Evolutionary conservation across 1,140 invertebrate species (phyloP).

Genomic region (Heliconius hermathena): DNA sequence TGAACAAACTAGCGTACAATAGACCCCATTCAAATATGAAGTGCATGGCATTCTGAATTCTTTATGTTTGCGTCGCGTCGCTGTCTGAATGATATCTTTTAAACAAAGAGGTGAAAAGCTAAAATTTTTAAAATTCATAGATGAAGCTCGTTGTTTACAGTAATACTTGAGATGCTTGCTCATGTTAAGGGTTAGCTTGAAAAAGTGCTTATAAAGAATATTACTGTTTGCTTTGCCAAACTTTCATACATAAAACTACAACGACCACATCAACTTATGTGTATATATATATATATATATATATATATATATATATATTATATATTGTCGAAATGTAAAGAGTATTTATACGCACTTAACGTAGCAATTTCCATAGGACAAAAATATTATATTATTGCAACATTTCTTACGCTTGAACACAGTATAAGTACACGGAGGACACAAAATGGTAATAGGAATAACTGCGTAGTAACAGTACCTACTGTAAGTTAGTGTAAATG

Average conservation of each 20-base stretch:
- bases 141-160: constrained; percentile 6
- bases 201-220: neutral
- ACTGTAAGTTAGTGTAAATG: no score
- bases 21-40: constrained; percentile 38
- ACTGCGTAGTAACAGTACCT: no score
- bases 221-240: neutral
- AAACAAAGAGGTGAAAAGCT: constrained; percentile 27
- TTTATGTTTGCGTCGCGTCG: constrained; percentile 37
- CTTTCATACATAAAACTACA: neutral
- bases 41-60: constrained; percentile 45
- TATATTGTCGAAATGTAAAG: no score
- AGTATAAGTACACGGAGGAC: no score
- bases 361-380: no score
- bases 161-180: constrained; percentile 4
- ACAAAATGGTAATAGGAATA: no score
- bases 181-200: constrained; percentile 6
- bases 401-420: no score
- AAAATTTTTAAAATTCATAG: constrained; percentile 26
- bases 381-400: no score
- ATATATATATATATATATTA: neutral
- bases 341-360: no score
- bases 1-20: constrained; percentile 41
- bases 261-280: neutral
- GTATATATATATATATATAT: neutral
- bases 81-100: constrained; percentile 28